phyloP scores from a whole-genome alignment of 92 coral and sea anemone species.

The Ricordea florida region DNA sequence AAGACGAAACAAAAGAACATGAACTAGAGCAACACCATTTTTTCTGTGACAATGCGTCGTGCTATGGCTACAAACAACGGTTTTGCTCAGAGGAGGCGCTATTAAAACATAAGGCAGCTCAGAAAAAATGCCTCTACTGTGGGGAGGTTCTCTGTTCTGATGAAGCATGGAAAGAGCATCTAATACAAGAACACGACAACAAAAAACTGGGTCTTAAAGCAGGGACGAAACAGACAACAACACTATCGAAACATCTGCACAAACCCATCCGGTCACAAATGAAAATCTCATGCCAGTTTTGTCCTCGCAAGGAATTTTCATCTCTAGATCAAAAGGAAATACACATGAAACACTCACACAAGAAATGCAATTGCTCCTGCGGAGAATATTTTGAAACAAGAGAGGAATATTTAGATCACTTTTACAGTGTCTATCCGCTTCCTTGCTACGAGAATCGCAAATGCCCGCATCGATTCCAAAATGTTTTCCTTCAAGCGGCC shows the following conservation, averaged over 20 bases:
- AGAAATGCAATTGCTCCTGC: slow-evolving; percentile 98
- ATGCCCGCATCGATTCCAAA: slow-evolving; percentile 94
- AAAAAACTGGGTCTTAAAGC: not conserved
- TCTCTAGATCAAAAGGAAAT: slow-evolving; percentile 80
- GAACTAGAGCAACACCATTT: slow-evolving; percentile 54
- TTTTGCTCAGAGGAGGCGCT: slow-evolving; percentile 69
- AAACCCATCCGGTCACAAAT: slow-evolving; percentile 10
- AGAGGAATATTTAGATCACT: slow-evolving; percentile 84
- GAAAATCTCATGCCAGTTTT: slow-evolving; percentile 75
- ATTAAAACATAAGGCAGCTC: slow-evolving; percentile 57
- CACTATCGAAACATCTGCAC: not conserved
- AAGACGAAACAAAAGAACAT: slow-evolving; percentile 56
- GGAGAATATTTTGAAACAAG: slow-evolving; percentile 83
- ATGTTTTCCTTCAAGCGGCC: slow-evolving; percentile 75
- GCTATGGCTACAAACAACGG: slow-evolving; percentile 51
- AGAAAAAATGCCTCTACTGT: slow-evolving; percentile 70
- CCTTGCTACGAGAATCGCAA: slow-evolving; percentile 97
- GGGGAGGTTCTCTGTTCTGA: slow-evolving; percentile 70
- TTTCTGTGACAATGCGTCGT: slow-evolving; percentile 77
- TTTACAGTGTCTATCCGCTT: slow-evolving; percentile 87
- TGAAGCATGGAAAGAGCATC: slow-evolving; percentile 46
- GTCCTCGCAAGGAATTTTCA: slow-evolving; percentile 81
- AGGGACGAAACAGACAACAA: not conserved
- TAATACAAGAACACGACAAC: slow-evolving; percentile 61
- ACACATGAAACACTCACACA: slow-evolving; percentile 95